Conservation (phyloP, 1,140 invertebrate species). For the Latrodectus geometricus region DNA sequence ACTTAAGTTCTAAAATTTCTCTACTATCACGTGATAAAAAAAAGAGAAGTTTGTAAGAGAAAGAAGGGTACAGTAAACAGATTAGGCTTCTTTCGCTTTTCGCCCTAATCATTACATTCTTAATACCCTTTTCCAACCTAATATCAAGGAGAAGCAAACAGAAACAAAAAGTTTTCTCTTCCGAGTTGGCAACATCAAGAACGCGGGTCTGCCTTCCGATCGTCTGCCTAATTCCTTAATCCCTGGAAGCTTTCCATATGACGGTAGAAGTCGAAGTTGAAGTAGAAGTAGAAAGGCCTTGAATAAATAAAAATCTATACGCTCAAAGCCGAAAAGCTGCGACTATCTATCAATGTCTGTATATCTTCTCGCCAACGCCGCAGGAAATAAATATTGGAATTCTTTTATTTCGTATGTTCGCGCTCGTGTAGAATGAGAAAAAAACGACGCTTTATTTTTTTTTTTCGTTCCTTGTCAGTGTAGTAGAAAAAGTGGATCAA, state of each 20-base stretch:
- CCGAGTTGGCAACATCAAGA: slow-evolving; percentile 13
- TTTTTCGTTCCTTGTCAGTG: too few relatives aligned
- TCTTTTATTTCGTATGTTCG: not conserved
- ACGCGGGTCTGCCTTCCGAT: not conserved
- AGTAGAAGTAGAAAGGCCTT: slow-evolving; percentile 29
- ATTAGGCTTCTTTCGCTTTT: slow-evolving; percentile 8
- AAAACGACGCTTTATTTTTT: too few relatives aligned
- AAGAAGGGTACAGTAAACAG: slow-evolving; percentile 24
- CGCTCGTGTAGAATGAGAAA: too few relatives aligned
- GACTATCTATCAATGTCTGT: slow-evolving; percentile 24
- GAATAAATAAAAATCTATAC: slow-evolving; percentile 38
- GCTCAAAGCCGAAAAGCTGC: not conserved
- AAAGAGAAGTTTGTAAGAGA: too few relatives aligned
- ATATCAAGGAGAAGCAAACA: slow-evolving; percentile 7
- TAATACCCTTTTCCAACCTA: slow-evolving; percentile 23
- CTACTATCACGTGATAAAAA: too few relatives aligned
- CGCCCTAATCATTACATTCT: slow-evolving; percentile 25
- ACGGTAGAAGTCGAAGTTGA: slow-evolving; percentile 27
- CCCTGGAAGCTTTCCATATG: slow-evolving; percentile 15
- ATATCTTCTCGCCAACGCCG: not conserved
- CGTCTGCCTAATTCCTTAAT: slow-evolving; percentile 45
- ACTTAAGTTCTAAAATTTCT: too few relatives aligned
- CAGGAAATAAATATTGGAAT: slow-evolving; percentile 16
- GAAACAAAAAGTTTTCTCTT: slow-evolving; percentile 3
- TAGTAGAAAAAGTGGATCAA: too few relatives aligned